Conservation (phyloP, 2,797 vertebrate genomes). For the Nannoperca obscura region DNA sequence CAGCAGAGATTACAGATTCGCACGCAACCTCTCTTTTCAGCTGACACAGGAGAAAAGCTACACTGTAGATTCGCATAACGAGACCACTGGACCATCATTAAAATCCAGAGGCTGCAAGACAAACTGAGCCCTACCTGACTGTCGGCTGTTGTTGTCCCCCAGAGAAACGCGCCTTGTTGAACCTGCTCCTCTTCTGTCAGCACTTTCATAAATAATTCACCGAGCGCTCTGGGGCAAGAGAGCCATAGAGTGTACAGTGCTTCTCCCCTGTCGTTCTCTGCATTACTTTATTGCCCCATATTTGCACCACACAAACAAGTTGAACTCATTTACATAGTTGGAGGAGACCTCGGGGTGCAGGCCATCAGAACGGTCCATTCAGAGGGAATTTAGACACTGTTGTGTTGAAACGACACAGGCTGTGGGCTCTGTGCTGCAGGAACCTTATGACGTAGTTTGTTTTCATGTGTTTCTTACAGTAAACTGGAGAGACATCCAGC, state of each 20-base stretch:
- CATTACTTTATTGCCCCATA: slow-evolving; percentile 60
- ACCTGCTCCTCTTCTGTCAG: slow-evolving; percentile 82
- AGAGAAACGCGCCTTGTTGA: slow-evolving; percentile 79
- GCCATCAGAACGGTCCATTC: slow-evolving; percentile 35
- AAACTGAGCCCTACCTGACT: slow-evolving; percentile 73
- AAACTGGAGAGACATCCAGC: neutral
- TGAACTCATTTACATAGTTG: slow-evolving; percentile 54
- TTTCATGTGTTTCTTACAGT: slow-evolving; percentile 2
- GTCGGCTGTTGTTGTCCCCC: slow-evolving; percentile 70
- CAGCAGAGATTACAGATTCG: slow-evolving; percentile 66
- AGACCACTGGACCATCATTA: slow-evolving; percentile 78
- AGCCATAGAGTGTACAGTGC: slow-evolving; percentile 55
- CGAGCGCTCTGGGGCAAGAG: slow-evolving; percentile 70
- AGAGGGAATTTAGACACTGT: neutral
- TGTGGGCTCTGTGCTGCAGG: neutral
- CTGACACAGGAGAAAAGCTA: slow-evolving; percentile 73
- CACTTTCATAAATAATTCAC: slow-evolving; percentile 85
- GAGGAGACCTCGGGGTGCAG: slow-evolving; percentile 33
- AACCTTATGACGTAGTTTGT: neutral
- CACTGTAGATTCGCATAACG: slow-evolving; percentile 71
- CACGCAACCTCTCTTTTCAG: slow-evolving; percentile 71
- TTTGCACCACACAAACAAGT: slow-evolving; percentile 60
- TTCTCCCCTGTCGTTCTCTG: slow-evolving; percentile 33
- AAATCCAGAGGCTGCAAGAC: slow-evolving; percentile 75
- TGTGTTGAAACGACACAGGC: neutral